These are phyloP conservation scores for Panzeria rudis DNA, from an alignment of 2,888 invertebrate species.

Conservation along the genomic window DNA sequence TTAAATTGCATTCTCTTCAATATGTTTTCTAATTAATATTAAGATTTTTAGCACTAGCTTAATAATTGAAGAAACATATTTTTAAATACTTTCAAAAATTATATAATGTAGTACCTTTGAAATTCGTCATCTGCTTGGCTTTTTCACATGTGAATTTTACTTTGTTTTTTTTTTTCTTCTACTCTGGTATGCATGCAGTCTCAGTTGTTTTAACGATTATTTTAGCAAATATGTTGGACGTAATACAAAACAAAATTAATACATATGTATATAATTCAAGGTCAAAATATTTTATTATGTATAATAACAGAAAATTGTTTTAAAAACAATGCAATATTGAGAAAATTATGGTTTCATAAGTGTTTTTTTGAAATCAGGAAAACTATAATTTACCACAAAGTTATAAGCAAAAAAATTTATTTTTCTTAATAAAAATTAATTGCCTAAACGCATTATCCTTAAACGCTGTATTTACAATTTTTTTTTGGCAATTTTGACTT, in stretches of 20 bases:
- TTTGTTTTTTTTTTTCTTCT: constrained; percentile 4
- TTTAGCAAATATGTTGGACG: constrained; percentile 63
- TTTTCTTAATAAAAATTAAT: too few relatives aligned
- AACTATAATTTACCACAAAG: constrained; percentile 26
- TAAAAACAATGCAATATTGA: constrained; percentile 44
- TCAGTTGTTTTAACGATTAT: constrained; percentile 67
- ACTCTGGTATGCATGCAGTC: constrained; percentile 64
- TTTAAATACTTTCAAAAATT: neutral
- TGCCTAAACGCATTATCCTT: too few relatives aligned
- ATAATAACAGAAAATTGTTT: constrained; percentile 30
- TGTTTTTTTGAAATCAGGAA: neutral
- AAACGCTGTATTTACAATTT: too few relatives aligned
- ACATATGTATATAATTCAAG: constrained; percentile 54
- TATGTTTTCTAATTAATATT: too few relatives aligned
- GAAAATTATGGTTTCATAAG: constrained; percentile 52
- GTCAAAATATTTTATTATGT: constrained; percentile 67
- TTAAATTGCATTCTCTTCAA: neutral
- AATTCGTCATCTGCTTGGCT: neutral
- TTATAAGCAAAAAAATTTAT: neutral
- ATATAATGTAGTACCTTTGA: neutral
- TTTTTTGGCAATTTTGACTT: too few relatives aligned
- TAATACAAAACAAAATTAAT: constrained; percentile 14
- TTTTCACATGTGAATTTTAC: neutral
- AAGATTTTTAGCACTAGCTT: too few relatives aligned
- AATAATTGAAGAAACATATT: neutral